These are phyloP conservation scores for Ctenoplectra terminalis DNA, from an alignment of 1,140 invertebrate species.

Conservation along the genomic window DNA sequence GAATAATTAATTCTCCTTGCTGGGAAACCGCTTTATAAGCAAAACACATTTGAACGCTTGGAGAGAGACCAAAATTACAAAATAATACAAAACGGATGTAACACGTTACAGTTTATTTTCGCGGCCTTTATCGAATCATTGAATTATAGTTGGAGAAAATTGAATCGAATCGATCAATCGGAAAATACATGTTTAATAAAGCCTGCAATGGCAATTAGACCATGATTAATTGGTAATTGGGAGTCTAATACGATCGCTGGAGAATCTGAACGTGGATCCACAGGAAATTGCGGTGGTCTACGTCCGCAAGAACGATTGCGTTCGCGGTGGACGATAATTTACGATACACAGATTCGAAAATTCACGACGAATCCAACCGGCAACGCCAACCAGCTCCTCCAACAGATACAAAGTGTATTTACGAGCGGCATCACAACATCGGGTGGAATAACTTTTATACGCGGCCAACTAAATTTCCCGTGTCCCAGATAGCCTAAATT, in stretches of 20 bases:
- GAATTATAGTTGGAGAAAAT: not conserved
- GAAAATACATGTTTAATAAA: conserved; percentile 11
- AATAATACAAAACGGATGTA: too few relatives aligned
- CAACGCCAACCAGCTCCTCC: not conserved
- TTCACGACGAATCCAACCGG: conserved; percentile 26
- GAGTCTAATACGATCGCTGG: conserved; percentile 1
- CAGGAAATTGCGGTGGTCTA: conserved; percentile 46
- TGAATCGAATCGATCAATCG: not conserved
- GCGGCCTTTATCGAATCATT: too few relatives aligned
- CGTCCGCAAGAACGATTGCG: conserved; percentile 32
- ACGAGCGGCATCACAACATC: not conserved
- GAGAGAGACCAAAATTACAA: too few relatives aligned
- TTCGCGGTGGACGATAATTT: conserved; percentile 29
- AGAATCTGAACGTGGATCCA: conserved; percentile 8
- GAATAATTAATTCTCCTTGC: too few relatives aligned
- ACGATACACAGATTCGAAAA: conserved; percentile 35
- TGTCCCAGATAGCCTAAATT: not conserved
- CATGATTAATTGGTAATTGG: conserved; percentile 43
- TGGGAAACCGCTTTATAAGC: too few relatives aligned
- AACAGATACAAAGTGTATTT: conserved; percentile 14
- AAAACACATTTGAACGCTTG: too few relatives aligned
- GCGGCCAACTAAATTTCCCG: conserved; percentile 1
- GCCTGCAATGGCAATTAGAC: conserved; percentile 2
- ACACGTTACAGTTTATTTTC: too few relatives aligned
- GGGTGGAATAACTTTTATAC: conserved; percentile 25